A percentile compares a stretch with the other conserved stretches of the same genome.
These are phyloP conservation scores for Oreochromis grahami DNA, from an alignment of 2,797 vertebrate genomes.

Conservation along the genomic window DNA sequence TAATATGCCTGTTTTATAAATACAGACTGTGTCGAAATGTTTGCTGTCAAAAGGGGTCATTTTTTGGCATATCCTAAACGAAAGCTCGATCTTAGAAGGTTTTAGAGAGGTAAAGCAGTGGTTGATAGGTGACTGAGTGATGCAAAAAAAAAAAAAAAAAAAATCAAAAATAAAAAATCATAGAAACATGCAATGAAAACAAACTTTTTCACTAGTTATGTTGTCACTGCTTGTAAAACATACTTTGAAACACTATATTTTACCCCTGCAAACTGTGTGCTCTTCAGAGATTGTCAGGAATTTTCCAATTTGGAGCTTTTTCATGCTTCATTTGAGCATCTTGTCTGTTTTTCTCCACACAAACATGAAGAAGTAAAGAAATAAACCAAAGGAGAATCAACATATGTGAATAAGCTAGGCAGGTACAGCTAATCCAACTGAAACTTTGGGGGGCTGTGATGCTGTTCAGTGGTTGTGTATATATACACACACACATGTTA, in stretches of 20 bases:
- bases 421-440: conserved; percentile 1
- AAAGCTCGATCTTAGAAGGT: not conserved
- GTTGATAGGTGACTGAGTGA: not conserved
- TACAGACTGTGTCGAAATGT: not conserved
- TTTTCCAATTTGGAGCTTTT: not conserved
- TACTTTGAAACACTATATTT: not conserved
- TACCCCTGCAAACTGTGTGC: not conserved
- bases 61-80: not conserved
- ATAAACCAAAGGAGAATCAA: not conserved
- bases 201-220: not conserved
- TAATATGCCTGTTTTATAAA: not conserved
- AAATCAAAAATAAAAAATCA: not conserved
- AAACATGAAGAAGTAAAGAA: not conserved
- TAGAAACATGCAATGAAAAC: not conserved
- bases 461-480: conserved; percentile 3
- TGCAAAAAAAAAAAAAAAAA: not conserved
- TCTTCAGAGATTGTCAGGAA: not conserved
- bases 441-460: not conserved
- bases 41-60: not conserved
- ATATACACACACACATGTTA: not conserved
- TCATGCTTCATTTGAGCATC: not conserved
- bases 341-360: not conserved
- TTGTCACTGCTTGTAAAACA: not conserved
- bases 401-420: not conserved
- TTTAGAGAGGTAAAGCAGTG: not conserved